phyloP scores from a whole-genome alignment of 1,140 invertebrate genomes.

The Apis cerana region DNA sequence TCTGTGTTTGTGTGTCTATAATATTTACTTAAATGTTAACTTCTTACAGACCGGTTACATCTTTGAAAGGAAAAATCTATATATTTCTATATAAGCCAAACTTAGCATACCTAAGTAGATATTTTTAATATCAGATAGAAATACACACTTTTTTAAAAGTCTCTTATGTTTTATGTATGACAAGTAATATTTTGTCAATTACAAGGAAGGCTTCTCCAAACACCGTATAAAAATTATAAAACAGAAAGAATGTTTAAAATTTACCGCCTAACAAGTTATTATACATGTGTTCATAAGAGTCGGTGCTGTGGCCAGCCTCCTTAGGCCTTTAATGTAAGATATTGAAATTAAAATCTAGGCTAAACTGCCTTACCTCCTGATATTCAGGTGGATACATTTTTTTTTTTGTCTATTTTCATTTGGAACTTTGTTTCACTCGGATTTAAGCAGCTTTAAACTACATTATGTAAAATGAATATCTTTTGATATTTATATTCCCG shows the following conservation, averaged over 20 bases:
- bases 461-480: conserved; percentile 45
- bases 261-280: conserved; percentile 67
- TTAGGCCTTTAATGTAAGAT: conserved; percentile 67
- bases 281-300: conserved; percentile 62
- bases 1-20: conserved; percentile 32
- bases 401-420: conserved; percentile 24
- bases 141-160: conserved; percentile 60
- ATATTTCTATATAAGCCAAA: conserved; percentile 66
- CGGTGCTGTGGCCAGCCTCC: conserved; percentile 65
- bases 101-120: conserved; percentile 60
- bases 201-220: conserved; percentile 63
- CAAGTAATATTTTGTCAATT: conserved; percentile 42
- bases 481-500: conserved; percentile 36
- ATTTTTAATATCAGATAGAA: conserved; percentile 61
- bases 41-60: conserved; percentile 59
- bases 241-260: conserved; percentile 68
- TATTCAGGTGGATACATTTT: conserved; percentile 36
- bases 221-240: conserved; percentile 73
- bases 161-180: conserved; percentile 56
- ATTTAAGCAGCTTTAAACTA: conserved; percentile 54
- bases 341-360: conserved; percentile 61
- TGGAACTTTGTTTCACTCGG: conserved; percentile 31
- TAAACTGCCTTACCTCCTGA: conserved; percentile 22
- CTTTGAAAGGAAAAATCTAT: conserved; percentile 59
- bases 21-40: conserved; percentile 61